Evolutionary conservation across 2,888 invertebrate genomes (phyloP).

Genomic region (Chymomyza procnemis): DNA sequence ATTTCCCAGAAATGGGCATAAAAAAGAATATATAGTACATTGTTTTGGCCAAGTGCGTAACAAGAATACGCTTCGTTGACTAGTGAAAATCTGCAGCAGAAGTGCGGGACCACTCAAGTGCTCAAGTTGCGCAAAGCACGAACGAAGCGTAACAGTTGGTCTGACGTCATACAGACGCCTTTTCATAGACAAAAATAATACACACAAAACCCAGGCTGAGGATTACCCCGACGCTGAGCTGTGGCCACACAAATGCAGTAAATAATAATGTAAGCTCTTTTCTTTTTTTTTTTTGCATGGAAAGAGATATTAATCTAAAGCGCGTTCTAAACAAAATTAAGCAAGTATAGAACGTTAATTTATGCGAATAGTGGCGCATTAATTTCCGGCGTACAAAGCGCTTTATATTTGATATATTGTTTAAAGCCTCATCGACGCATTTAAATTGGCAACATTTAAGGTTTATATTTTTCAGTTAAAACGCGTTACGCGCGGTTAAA

Average conservation of each 20-base stretch:
- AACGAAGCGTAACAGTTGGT: slow-evolving; percentile 60
- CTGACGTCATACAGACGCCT: slow-evolving; percentile 50
- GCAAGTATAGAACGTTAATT: slow-evolving; percentile 31
- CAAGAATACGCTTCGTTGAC: neutral
- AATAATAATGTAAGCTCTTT: neutral
- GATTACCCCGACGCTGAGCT: neutral
- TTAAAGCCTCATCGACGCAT: slow-evolving; percentile 23
- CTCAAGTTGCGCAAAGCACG: slow-evolving; percentile 10
- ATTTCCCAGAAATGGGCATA: neutral
- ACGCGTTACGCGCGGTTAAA: slow-evolving; percentile 34
- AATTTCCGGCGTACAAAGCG: neutral
- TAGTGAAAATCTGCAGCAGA: neutral
- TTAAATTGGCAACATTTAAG: slow-evolving; percentile 22
- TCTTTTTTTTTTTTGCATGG: neutral
- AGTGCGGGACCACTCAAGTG: neutral
- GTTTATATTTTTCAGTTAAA: neutral
- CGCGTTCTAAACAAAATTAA: slow-evolving; percentile 27
- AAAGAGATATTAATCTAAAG: neutral
- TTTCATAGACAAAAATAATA: neutral
- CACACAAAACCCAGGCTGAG: neutral
- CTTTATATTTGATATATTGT: slow-evolving; percentile 26
- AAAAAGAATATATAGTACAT: neutral
- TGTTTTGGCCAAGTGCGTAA: neutral
- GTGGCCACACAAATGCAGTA: neutral
- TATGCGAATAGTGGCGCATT: slow-evolving; percentile 36